Percentiles rank a stretch among this genome's conserved stretches.
phyloP scores from a whole-genome alignment of 2,797 vertebrate species.

The Sorex maritimensis region DNA sequence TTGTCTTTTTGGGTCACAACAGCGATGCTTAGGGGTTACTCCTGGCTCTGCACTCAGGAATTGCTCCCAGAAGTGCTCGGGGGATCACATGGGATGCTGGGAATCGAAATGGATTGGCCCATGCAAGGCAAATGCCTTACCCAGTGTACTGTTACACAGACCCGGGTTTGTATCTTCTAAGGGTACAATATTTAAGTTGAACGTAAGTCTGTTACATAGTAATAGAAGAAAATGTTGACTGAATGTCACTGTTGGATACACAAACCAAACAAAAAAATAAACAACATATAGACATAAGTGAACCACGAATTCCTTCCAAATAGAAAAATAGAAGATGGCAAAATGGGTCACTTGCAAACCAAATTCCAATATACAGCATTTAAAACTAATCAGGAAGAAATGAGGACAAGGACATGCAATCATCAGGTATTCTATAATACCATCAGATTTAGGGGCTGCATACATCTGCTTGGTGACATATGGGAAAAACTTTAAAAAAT shows the following conservation, averaged over 20 bases:
- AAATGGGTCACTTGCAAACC: slow-evolving; percentile 25
- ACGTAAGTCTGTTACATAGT: not conserved
- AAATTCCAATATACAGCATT: slow-evolving; percentile 12
- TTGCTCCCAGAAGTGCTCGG: no score
- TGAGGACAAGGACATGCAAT: not conserved
- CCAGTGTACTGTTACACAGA: no score
- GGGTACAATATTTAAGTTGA: not conserved
- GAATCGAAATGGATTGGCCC: no score
- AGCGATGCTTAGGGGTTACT: no score
- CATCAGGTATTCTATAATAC: not conserved
- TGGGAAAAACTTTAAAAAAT: not conserved
- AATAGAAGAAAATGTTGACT: slow-evolving; percentile 36
- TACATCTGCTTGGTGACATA: not conserved
- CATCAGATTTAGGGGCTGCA: not conserved
- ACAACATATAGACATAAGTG: not conserved
- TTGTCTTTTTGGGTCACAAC: no score
- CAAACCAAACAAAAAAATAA: slow-evolving; percentile 22
- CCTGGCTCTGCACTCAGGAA: no score
- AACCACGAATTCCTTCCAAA: slow-evolving; percentile 15
- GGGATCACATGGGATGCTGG: no score
- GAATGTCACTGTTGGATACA: slow-evolving; percentile 50
- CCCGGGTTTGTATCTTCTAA: slow-evolving; percentile 31
- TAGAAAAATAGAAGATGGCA: slow-evolving; percentile 13
- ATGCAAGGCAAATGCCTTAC: no score
- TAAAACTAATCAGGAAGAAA: slow-evolving; percentile 45